Base-by-base conservation (phyloP, 2,888 invertebrate genomes). In the Nymphalis urticae region DNA sequence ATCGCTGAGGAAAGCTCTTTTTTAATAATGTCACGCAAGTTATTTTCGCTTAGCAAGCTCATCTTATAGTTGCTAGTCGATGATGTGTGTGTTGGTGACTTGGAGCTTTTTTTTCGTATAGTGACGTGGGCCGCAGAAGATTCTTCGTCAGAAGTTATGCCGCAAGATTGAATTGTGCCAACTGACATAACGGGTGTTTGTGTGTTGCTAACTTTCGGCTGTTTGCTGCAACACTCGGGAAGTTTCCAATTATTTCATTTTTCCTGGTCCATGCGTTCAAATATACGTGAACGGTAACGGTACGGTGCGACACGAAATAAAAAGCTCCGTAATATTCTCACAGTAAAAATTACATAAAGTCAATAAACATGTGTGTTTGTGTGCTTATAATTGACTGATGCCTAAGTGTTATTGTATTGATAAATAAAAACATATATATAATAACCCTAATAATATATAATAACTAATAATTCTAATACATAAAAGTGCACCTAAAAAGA, bases 231-330 rank as follows among this genome's bases (percentile, higher is more conserved):
- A 24, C 61, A 61, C n/a, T 42, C 61, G 19, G 61, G 48, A 9
- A 48, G 48, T 10, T 61, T 61, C 69, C 69, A 61, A 62, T 21
- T 32, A 53, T 68, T 64, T 21, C 1, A 21, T 21, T 21, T 1
- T 21, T 21, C 1, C 21, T 21, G 21, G 21, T 21, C 21, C 21
- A 21, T 21, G n/a, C n/a, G n/a, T n/a, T n/a, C n/a, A n/a, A n/a
- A n/a, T n/a, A n/a, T n/a, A n/a, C n/a, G n/a, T n/a, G n/a, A n/a
- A n/a, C n/a, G n/a, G n/a, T n/a, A n/a, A n/a, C n/a, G n/a, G n/a
- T n/a, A n/a, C n/a, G n/a, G n/a, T n/a, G n/a, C n/a, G n/a, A n/a
- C n/a, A n/a, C n/a, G n/a, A n/a, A n/a, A n/a, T n/a, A n/a, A n/a
- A n/a, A n/a, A n/a, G n/a, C n/a, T n/a, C n/a, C n/a, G n/a, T n/a